These are phyloP conservation scores for Magallana angulata DNA, from an alignment of 1,140 invertebrate species.

Conservation along the genomic window DNA sequence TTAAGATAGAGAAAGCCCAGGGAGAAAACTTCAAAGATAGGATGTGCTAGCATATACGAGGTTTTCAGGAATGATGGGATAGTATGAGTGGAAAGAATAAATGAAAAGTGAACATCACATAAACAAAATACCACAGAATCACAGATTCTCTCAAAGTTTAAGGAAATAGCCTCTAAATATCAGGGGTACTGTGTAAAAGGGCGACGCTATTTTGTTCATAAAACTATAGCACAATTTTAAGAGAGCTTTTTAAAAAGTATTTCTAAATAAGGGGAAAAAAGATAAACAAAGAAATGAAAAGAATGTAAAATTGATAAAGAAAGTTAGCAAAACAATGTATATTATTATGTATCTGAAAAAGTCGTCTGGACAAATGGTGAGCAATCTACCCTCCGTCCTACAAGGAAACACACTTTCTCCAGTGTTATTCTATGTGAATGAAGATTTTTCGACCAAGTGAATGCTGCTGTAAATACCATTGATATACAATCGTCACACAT, in stretches of 20 bases:
- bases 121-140: too few species aligned
- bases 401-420: neutral
- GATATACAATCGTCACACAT: slow-evolving; percentile 2
- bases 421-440: neutral
- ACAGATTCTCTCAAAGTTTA: too few species aligned
- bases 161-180: too few species aligned
- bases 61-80: neutral
- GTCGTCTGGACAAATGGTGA: neutral
- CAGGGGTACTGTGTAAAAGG: too few species aligned
- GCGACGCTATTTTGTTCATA: too few species aligned
- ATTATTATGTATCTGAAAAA: too few species aligned
- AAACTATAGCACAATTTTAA: too few species aligned
- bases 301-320: too few species aligned
- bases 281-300: too few species aligned
- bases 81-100: neutral
- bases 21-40: slow-evolving; percentile 13
- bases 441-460: neutral
- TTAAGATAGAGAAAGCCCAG: slow-evolving; percentile 29
- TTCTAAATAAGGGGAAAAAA: too few species aligned
- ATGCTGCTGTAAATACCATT: neutral
- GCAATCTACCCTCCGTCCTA: neutral
- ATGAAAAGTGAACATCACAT: neutral
- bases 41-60: neutral
- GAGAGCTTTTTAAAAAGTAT: too few species aligned
- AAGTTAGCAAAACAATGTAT: too few species aligned